Conservation (phyloP, 2,888 invertebrate genomes). For the Apotomis betuletana region DNA sequence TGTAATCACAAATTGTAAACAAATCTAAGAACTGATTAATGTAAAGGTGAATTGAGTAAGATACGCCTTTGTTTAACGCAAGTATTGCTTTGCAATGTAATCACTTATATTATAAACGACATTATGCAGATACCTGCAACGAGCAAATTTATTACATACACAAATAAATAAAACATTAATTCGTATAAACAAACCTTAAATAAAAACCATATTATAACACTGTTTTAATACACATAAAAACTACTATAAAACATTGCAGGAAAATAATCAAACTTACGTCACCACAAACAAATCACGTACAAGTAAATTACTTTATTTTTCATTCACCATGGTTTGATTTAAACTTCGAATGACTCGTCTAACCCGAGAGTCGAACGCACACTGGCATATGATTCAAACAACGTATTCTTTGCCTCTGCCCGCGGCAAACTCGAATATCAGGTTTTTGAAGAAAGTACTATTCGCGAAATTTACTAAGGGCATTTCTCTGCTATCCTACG, state of each 20-base stretch:
- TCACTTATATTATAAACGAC: no score
- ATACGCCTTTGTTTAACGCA: no score
- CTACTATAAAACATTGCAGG: background rate
- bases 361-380: background rate
- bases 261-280: background rate
- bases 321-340: constrained; percentile 6
- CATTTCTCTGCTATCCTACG: background rate
- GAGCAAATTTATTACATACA: no score
- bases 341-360: constrained; percentile 6
- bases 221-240: no score
- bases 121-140: no score
- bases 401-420: background rate
- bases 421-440: constrained; percentile 26
- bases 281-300: background rate
- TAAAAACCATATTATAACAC: no score
- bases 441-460: constrained; percentile 35
- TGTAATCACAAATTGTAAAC: no score
- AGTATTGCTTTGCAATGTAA: no score
- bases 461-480: constrained; percentile 5
- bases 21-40: no score
- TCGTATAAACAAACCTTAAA: no score
- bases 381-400: background rate
- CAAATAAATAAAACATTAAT: no score
- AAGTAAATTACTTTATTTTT: background rate
- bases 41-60: no score